Conservation (phyloP, 2,113 vertebrate genomes). For the Mustela lutreola region DNA sequence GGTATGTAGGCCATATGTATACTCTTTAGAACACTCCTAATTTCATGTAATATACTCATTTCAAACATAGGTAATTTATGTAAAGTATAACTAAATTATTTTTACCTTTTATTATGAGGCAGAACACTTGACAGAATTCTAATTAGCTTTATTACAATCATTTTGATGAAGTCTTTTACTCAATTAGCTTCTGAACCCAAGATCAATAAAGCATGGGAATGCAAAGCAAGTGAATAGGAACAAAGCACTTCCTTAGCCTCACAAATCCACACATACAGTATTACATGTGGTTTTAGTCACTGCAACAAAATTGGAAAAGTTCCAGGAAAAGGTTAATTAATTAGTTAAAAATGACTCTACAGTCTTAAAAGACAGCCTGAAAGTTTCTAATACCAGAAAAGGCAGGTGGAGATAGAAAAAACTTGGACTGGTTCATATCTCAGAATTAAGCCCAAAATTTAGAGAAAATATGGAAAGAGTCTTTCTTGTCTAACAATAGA, state of each 20-base stretch:
- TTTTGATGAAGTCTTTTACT: conserved; percentile 52
- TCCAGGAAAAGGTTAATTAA: conserved; percentile 11
- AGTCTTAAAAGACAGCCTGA: conserved; percentile 52
- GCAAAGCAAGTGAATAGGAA: neutral
- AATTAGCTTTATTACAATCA: conserved; percentile 60
- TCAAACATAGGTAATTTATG: conserved; percentile 47
- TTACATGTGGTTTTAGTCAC: neutral
- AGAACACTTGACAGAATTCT: conserved; percentile 44
- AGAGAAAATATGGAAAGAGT: conserved; percentile 20
- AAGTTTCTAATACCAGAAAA: conserved; percentile 59
- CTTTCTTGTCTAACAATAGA: neutral
- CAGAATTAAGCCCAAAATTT: conserved; percentile 44
- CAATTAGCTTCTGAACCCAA: conserved; percentile 2
- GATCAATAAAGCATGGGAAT: conserved; percentile 33
- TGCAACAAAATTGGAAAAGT: conserved; percentile 2
- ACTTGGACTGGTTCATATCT: neutral
- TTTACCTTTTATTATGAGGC: conserved; percentile 59
- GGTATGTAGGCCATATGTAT: neutral
- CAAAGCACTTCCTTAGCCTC: conserved; percentile 19
- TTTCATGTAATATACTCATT: conserved; percentile 27
- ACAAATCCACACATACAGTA: conserved; percentile 43
- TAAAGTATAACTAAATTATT: conserved; percentile 35
- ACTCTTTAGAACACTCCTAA: neutral
- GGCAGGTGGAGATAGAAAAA: neutral
- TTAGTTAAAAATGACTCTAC: neutral